phyloP scores from a whole-genome alignment of 2,888 invertebrate species.

The Leptopilina drosophilae region DNA sequence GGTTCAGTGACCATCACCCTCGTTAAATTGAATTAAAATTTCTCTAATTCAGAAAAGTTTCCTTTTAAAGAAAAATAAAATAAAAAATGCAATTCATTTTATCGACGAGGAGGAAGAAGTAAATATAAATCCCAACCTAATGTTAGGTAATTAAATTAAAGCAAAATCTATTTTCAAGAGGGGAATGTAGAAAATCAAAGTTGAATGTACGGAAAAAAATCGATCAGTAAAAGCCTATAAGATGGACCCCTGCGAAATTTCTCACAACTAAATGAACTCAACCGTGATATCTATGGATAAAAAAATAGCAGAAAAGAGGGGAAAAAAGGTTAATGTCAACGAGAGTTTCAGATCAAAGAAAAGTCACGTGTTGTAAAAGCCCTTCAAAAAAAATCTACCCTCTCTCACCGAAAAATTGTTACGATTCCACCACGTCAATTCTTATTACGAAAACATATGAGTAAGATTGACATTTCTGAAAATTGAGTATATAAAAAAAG shows the following conservation, averaged over 20 bases:
- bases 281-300: slow-evolving; percentile 26
- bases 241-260: slow-evolving; percentile 23
- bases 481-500: not conserved
- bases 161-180: not conserved
- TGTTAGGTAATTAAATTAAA: slow-evolving; percentile 1
- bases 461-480: slow-evolving; percentile 3
- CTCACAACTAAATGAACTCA: slow-evolving; percentile 34
- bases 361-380: slow-evolving; percentile 26
- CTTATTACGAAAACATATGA: not conserved
- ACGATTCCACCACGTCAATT: slow-evolving; percentile 7
- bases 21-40: too few species aligned
- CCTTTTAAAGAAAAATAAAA: too few species aligned
- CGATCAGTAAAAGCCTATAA: slow-evolving; percentile 16
- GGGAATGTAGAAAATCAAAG: not conserved
- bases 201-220: not conserved
- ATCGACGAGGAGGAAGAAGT: not conserved
- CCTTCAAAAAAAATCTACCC: slow-evolving; percentile 7
- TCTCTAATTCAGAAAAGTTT: too few species aligned
- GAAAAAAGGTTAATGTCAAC: slow-evolving; percentile 30
- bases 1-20: too few species aligned
- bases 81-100: too few species aligned
- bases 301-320: slow-evolving; percentile 1
- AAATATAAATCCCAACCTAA: not conserved
- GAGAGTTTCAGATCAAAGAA: slow-evolving; percentile 23
- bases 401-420: not conserved